Percentiles rank a stretch among this genome's conserved stretches.
Conservation (phyloP, 2,113 vertebrate genomes). For the Silurus meridionalis region DNA sequence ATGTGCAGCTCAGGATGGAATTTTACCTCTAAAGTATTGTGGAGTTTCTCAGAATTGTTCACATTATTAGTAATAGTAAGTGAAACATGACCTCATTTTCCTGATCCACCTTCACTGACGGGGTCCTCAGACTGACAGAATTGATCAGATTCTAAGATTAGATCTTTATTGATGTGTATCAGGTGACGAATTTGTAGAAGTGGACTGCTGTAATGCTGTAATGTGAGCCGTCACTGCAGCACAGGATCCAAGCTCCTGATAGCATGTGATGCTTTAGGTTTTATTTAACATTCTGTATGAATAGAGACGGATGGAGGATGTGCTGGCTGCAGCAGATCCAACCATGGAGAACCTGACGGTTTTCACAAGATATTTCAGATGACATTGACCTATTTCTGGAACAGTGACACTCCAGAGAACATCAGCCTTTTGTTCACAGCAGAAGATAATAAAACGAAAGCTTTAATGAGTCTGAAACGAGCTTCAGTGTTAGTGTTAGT, state of each 20-base stretch:
- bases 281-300: no score
- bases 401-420: slow-evolving; percentile 36
- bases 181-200: slow-evolving; percentile 11
- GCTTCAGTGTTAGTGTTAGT: background rate
- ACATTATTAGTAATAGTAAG: no score
- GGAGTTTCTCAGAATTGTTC: background rate
- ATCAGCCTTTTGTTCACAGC: background rate
- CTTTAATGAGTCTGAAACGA: slow-evolving; percentile 24
- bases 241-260: background rate
- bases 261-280: background rate
- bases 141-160: slow-evolving; percentile 31
- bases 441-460: background rate
- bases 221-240: background rate
- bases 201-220: background rate
- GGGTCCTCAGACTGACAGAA: slow-evolving; percentile 13
- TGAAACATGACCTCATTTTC: background rate
- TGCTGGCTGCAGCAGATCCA: background rate
- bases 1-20: background rate
- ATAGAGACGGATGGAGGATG: background rate
- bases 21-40: background rate
- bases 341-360: background rate
- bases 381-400: slow-evolving; percentile 48
- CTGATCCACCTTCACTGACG: background rate
- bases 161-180: slow-evolving; percentile 20
- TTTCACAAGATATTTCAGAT: slow-evolving; percentile 44